Conservation (phyloP, 2,113 vertebrate genomes). For the Poeciliopsis retropinna region DNA sequence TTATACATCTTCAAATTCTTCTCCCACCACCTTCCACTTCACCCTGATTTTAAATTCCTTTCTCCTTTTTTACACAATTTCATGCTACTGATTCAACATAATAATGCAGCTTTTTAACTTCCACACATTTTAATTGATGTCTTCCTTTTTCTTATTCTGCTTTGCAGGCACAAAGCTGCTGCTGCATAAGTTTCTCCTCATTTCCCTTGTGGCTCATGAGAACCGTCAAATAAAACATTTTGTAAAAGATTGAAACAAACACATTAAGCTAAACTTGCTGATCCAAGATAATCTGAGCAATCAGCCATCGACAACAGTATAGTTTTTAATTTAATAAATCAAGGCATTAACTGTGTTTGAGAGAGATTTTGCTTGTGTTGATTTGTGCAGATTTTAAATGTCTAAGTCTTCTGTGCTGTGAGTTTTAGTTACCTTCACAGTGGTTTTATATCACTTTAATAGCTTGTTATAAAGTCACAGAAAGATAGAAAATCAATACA, state of each 20-base stretch:
- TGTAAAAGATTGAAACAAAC: not conserved
- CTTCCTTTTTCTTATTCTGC: not conserved
- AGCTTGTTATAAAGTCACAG: slow-evolving; percentile 1
- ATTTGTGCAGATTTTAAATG: slow-evolving; percentile 6
- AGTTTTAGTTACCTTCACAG: slow-evolving; percentile 16
- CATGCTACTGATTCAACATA: slow-evolving; percentile 6
- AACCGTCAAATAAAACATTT: not conserved
- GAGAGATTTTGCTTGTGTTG: not conserved
- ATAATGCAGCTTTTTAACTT: slow-evolving; percentile 3
- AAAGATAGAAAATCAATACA: slow-evolving; percentile 32
- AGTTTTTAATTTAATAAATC: not conserved
- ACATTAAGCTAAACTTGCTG: not conserved
- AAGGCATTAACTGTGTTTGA: not conserved
- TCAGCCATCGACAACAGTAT: not conserved
- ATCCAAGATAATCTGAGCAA: not conserved
- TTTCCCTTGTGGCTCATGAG: not conserved
- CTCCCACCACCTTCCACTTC: not conserved
- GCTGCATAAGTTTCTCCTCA: not conserved
- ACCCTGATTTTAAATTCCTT: not conserved
- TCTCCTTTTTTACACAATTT: not conserved
- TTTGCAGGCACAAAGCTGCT: not conserved
- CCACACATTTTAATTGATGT: not conserved
- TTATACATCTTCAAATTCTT: not conserved
- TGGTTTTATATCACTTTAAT: slow-evolving; percentile 35
- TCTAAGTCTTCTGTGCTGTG: slow-evolving; percentile 20